A percentile compares a stretch with the other conserved stretches of the same genome.
phyloP scores from a whole-genome alignment of 2,888 invertebrate species.

The Portevinia maculata region DNA sequence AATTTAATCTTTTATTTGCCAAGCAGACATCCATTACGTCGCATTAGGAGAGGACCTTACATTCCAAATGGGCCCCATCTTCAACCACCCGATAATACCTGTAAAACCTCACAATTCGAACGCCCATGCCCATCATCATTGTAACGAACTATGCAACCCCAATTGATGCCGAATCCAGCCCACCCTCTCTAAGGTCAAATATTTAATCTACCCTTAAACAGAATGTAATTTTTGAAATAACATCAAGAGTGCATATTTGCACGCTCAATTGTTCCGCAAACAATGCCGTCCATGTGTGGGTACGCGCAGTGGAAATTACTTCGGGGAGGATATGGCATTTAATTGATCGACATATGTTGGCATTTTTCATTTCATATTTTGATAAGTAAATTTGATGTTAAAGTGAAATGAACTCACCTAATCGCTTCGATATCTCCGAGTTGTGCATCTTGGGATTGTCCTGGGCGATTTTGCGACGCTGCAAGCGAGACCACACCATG shows the following conservation, averaged over 20 bases:
- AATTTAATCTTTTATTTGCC: conserved; percentile 44
- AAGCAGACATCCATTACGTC: conserved; percentile 63
- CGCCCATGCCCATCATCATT: conserved; percentile 32
- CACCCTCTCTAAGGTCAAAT: conserved; percentile 68
- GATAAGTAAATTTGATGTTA: conserved; percentile 10
- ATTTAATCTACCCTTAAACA: conserved; percentile 68
- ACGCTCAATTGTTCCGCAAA: conserved; percentile 66
- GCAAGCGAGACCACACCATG: conserved; percentile 98
- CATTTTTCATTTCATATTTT: conserved; percentile 25
- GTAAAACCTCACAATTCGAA: conserved; percentile 61
- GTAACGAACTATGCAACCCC: conserved; percentile 23
- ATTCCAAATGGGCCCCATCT: conserved; percentile 30
- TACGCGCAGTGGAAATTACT: not conserved
- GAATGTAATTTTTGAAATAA: conserved; percentile 73
- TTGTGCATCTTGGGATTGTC: conserved; percentile 99
- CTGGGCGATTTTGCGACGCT: conserved; percentile 96
- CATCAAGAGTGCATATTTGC: conserved; percentile 73
- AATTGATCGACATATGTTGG: conserved; percentile 66
- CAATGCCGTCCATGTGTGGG: conserved; percentile 26
- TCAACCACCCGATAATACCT: conserved; percentile 50
- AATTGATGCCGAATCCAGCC: conserved; percentile 28
- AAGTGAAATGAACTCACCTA: conserved; percentile 86
- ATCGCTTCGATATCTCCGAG: conserved; percentile 96
- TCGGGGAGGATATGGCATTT: conserved; percentile 24
- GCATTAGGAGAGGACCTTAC: conserved; percentile 38